Evolutionary conservation across 2,888 invertebrate genomes (phyloP), one percentile per base, ranked within the genome.

Genomic region (Apotomis capreana): DNA sequence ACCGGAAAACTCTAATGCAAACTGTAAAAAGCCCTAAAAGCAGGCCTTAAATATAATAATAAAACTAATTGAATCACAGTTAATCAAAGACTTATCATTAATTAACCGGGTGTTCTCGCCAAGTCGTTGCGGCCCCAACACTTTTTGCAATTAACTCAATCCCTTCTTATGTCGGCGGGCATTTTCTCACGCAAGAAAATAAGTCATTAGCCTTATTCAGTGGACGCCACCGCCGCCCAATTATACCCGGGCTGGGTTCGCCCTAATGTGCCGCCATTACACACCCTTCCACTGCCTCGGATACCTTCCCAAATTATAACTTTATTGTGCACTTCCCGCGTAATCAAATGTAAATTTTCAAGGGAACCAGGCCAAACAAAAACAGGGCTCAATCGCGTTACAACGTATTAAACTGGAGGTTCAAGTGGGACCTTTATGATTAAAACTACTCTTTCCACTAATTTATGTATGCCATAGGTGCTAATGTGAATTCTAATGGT

Each of bases 181-280:
- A 68, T 68, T 72, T 72, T 72, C 68, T 58, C 72, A 72, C 72
- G 72, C 72, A 72, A 72, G 72, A 68, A 72, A 72, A 72, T 72
- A 72, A 72, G 72, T 68, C 72, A 72, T 72, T 72, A 72, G 68
- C 72, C 72, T 71, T 71, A 68, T 68, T 63, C 72, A 54, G 68
- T 63, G 62, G 72, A 57, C 69, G 69, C 60, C 40, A 6, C 72
- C 68, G 12, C 68, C 58, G 72, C 63, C 71, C 71, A 68, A 72
- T 72, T 72, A 72, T 68, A 62, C 68, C 58, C 46, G 46, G 54
- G 44, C 72, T 52, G 71, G 71, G 71, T 51, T 68, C 72, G 51
- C 26, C 63, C 68, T 72, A 72, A 72, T 72, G 72, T 59, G 68
- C 46, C 58, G 58, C 68, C 68, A 72, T 72, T 72, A 71, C 69